Evolutionary conservation across 2,113 vertebrate species (phyloP).

Genomic region (Machaerirhynchus nigripectus): DNA sequence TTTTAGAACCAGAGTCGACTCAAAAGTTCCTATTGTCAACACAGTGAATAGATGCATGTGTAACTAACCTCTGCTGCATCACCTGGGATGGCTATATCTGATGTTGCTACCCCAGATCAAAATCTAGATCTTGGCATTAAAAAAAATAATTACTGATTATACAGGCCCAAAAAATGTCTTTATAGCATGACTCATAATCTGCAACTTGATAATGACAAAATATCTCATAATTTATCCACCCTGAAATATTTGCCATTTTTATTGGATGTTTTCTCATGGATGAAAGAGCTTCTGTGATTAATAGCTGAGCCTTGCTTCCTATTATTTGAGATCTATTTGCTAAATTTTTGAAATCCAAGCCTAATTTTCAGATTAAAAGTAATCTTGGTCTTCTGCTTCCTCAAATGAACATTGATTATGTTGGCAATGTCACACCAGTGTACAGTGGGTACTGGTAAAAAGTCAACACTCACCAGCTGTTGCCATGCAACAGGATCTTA

Average conservation of each 20-base stretch:
- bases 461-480: background rate
- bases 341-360: background rate
- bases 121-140: background rate
- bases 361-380: background rate
- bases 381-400: background rate
- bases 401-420: background rate
- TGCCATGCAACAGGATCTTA: background rate
- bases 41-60: background rate
- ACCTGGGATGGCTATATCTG: background rate
- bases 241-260: background rate
- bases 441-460: background rate
- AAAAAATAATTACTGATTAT: background rate
- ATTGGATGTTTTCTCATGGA: background rate
- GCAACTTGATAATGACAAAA: background rate
- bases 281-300: background rate
- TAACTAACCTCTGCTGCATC: background rate
- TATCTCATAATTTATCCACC: background rate
- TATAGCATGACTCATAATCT: background rate
- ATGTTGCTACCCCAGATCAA: background rate
- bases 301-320: background rate
- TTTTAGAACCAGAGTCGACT: background rate
- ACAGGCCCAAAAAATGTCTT: background rate
- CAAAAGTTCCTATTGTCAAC: background rate
- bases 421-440: rapidly evolving
- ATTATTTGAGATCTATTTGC: background rate